A percentile compares a stretch with the other conserved stretches of the same genome.
These are phyloP conservation scores for Heliothis virescens DNA, from an alignment of 1,140 invertebrate species.

Conservation along the genomic window DNA sequence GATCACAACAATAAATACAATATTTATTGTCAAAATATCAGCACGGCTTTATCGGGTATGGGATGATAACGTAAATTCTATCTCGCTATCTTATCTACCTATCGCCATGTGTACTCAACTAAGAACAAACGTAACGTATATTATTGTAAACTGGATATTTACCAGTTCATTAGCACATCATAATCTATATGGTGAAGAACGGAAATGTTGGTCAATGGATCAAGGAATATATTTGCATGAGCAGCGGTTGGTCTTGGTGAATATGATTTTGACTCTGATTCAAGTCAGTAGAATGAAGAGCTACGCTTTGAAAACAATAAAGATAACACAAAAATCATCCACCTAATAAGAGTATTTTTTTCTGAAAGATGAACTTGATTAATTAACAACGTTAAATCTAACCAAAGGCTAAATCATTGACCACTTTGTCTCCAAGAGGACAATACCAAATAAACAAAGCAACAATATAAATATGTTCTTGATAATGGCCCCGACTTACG, in stretches of 20 bases:
- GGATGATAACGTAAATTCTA: not conserved
- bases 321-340: too few relatives aligned
- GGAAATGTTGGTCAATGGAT: not conserved
- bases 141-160: not conserved
- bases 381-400: too few relatives aligned
- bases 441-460: too few relatives aligned
- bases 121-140: constrained; percentile 1
- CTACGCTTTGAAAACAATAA: too few relatives aligned
- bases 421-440: too few relatives aligned
- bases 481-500: not conserved
- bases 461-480: not conserved
- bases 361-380: too few relatives aligned
- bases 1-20: not conserved
- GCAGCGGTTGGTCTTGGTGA: too few relatives aligned
- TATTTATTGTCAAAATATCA: not conserved
- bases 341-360: too few relatives aligned
- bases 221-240: not conserved
- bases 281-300: too few relatives aligned
- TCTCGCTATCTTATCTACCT: not conserved
- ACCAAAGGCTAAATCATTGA: too few relatives aligned
- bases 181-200: not conserved
- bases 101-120: constrained; percentile 22
- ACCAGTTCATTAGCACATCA: not conserved
- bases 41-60: too few relatives aligned
- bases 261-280: too few relatives aligned